Base-by-base conservation (phyloP, 2,113 vertebrate species). In the Misgurnus mizolepis region DNA sequence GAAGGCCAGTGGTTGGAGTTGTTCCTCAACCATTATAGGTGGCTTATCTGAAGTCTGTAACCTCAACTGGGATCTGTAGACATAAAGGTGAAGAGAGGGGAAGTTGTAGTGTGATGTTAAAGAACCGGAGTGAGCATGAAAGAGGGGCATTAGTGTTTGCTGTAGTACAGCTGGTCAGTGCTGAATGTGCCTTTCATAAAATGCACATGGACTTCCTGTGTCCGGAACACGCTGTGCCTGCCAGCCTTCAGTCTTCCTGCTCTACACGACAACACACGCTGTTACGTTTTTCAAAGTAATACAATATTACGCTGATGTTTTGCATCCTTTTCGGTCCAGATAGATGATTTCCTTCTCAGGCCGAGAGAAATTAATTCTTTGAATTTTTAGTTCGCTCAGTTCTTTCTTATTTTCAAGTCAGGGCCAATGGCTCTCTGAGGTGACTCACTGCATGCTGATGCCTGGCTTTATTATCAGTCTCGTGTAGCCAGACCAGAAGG, bases 171-270 rank as follows among this genome's bases (percentile, higher is more conserved):
- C 71, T 80, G 77, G 72, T 41, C 18, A 60, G 56, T 18, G 15
- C 71, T 82, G 76, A 82, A 72, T 85, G 83, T 61, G 64, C 68
- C 67, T 80, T 82, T 85, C 72, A 85, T 80, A 58, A 72, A 74
- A 53, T 67, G 67, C 60, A 71, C 67, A 61, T 39, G 69, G 69
- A 74, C 64, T 72, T 53, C 60, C 71, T 55, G 27, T 53, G 39
- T 79, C 65, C 61, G 62, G 84, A 71, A 83, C 75, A 83, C 49
- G 71, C 75, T 83, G 79, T 83, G 41, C 66, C 55, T 80, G 76
- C 79, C 82, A 86, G 70, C 58, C 74, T 73, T 58, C 14, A 77
- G 50, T 66, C 61, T 72, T 79, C 66, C 65, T 80, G 77, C 34
- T 41, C 34, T 70, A 78, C 60, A 71, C 67, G 3, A 65, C 62